Conservation (phyloP, 2,797 vertebrate genomes). For the Lacerta bilineata region DNA sequence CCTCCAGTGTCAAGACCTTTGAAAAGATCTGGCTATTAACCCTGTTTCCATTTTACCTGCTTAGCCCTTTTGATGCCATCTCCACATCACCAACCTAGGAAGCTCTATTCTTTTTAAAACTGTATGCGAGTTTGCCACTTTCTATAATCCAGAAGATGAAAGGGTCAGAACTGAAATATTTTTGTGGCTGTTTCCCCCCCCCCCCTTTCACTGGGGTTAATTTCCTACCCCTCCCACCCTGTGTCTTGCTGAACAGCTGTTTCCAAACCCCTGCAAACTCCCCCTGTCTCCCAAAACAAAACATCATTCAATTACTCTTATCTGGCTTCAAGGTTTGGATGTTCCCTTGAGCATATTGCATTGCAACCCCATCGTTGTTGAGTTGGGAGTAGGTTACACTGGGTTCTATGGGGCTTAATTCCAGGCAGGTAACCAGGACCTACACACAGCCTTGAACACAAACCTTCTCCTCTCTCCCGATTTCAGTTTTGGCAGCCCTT, state of each 20-base stretch:
- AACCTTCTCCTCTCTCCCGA: not conserved
- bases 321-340: not conserved
- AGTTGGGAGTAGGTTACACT: not conserved
- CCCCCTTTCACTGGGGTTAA: not conserved
- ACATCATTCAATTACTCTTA: too few relatives aligned
- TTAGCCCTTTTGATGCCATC: not conserved
- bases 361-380: not conserved
- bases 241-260: not conserved
- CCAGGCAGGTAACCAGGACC: not conserved
- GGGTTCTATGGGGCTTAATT: not conserved
- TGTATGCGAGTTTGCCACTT: not conserved
- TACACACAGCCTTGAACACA: not conserved
- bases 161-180: not conserved
- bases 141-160: not conserved
- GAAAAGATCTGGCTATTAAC: constrained; percentile 35
- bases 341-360: too few relatives aligned
- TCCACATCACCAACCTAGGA: not conserved
- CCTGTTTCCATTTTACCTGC: not conserved
- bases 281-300: constrained; percentile 38
- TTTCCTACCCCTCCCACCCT: not conserved
- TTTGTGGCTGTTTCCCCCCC: not conserved
- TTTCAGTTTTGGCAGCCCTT: too few relatives aligned
- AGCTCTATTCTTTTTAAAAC: not conserved
- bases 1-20: not conserved
- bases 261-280: constrained; percentile 9